Evolutionary conservation across 2,797 vertebrate species (phyloP), one percentile per base, ranked within the genome.

Genomic region (Lagocephalus sceleratus): DNA sequence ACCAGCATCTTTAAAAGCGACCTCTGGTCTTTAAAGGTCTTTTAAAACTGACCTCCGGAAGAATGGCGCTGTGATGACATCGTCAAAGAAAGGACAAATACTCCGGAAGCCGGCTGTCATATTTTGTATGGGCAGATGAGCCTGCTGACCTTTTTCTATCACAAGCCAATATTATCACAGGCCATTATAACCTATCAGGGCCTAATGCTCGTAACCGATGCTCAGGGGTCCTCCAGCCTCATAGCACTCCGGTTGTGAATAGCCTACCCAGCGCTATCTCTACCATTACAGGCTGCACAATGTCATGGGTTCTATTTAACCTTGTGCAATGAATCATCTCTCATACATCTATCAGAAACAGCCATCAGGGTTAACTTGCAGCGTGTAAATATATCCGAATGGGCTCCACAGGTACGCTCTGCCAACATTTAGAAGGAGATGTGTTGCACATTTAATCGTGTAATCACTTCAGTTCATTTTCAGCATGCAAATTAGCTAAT

Each of bases 391-490:
- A 54, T 20, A 14, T 19, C 7, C 2, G 32, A 35, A 35, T 5
- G 2, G 44, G 45, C 20, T 47, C 16, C 40, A 29, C 51, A 38
- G 25, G 57, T 47, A 50, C 35, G 51, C 17, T 62, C 52, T 17
- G 39, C 65, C 64, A 50, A 65, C 52, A 5, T 35, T 50, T 57
- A 79, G 71, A 87, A 70, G 73, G 82, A 86, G 87, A 89, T 80
- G 71, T 78, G 88, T 90, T 82, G 69, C 63, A 19, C 66, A 66
- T 73, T 81, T 92, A 90, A 89, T 89, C 84, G 84, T 78, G 86
- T 76, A 89, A 91, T 90, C 83, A 90, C 91, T 89, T 85, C 85
- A 78, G 88, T 90, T 87, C 84, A 90, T 88, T 90, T 75, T 73
- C 64, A 80, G 90, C 89, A 91, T 91, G 88, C 76, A 88, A 91